Evolutionary conservation across 2,888 invertebrate species (phyloP).

Genomic region (Xestobium rufovillosum): DNA sequence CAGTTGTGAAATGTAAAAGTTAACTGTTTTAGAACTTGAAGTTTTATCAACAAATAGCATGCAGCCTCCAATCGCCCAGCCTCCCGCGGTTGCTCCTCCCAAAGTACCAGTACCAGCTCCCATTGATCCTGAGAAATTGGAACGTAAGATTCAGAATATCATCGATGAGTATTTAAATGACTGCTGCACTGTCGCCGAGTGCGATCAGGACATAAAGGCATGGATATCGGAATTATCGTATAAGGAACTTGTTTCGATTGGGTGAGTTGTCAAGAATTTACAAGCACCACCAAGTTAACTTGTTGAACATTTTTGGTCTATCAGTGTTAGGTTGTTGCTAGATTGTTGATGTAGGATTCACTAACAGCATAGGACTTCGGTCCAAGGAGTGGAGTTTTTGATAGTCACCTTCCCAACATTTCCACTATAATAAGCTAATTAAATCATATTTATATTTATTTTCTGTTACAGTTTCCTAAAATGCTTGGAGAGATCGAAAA

Average conservation of each 20-base stretch:
- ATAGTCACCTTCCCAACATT: slow-evolving; percentile 32
- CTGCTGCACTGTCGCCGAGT: slow-evolving; percentile 32
- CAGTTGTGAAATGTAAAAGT: no score
- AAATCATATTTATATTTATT: not conserved
- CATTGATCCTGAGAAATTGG: slow-evolving; percentile 29
- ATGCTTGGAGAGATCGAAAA: slow-evolving; percentile 43
- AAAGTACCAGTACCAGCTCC: no score
- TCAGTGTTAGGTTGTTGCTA: no score
- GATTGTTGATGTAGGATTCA: slow-evolving; percentile 26
- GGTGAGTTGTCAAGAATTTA: slow-evolving; percentile 34
- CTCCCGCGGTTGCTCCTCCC: slow-evolving; percentile 26
- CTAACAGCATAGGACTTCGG: slow-evolving; percentile 30
- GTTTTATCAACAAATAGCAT: no score
- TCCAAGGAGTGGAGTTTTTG: slow-evolving; percentile 33
- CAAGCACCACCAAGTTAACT: no score
- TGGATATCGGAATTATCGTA: slow-evolving; percentile 29
- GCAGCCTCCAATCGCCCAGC: no score
- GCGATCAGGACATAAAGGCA: slow-evolving; percentile 33
- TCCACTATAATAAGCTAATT: slow-evolving; percentile 4
- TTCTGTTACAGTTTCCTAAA: slow-evolving; percentile 33
- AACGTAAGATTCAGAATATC: slow-evolving; percentile 33
- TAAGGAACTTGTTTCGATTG: slow-evolving; percentile 31
- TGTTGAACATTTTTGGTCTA: no score
- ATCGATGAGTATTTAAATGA: slow-evolving; percentile 38
- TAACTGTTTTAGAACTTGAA: no score